Base-by-base conservation (phyloP, 2,113 vertebrate species). In the Rynchops niger region DNA sequence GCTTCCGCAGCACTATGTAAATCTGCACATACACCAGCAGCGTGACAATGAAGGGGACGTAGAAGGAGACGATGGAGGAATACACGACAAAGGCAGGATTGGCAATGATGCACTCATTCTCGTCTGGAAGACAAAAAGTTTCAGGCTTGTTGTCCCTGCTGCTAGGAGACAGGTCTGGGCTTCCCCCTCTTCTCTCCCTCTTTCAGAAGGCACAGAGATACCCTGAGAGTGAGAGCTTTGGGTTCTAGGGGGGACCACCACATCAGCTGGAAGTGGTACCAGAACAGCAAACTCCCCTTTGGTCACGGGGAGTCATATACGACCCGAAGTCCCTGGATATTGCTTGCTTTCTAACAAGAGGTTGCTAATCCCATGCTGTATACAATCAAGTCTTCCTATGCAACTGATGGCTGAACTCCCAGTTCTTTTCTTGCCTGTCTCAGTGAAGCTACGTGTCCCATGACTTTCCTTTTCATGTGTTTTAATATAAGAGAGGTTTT, bases 1-100 rank as follows among this genome's bases (percentile, higher is more conserved):
- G 98, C 45, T 96, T 98, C 70, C 97, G 98, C 29, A 99, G 98
- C 88, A 99, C 98, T 2, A 98, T 92, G 95, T 99, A 99, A 86
- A 99, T 99, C 97, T 99, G 98, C 83, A 99, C 98, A 11, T 99
- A 99, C 65, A 99, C 98, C 94, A 99, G 97, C 97, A 99, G 98
- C 2, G 98, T 99, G 62, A 99, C 98, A 8, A 99, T 98, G 97
- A 99, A 99, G 95, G 98, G 98, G 34, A 98, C 98, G n/a, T 99
- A 99, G 98, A 99, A 99, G 82, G 98, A 99, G 76, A 98, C 98
- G 22, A 99, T 97, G 59, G 98, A 99, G 69, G 98, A 99, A 96
- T 99, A 99, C 96, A 99, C 98, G 58, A 99, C 98, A 40, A 99
- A 99, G 93, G 98, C 98, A 1, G 98, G 98, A 47, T 99, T 98